A percentile compares a stretch with the other conserved stretches of the same genome.
Conservation (phyloP, 2,888 invertebrate genomes). For the Timandra comae region DNA sequence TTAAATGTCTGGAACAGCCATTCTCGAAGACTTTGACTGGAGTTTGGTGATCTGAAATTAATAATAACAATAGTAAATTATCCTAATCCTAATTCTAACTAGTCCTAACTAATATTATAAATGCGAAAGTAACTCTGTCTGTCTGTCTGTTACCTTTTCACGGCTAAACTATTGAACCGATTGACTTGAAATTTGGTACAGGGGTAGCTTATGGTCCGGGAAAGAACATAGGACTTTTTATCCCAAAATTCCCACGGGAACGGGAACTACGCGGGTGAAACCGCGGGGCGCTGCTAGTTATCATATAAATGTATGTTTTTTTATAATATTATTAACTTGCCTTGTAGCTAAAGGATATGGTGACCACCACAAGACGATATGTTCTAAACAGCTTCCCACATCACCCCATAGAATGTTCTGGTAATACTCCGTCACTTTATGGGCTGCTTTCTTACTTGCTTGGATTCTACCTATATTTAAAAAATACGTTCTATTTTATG, state of each 20-base stretch:
- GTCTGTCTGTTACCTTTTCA: too few species aligned
- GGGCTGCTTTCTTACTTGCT: conserved; percentile 77
- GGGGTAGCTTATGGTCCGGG: too few species aligned
- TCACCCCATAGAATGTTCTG: conserved; percentile 88
- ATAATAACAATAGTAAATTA: conserved; percentile 2
- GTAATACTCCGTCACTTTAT: conserved; percentile 82
- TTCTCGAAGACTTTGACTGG: conserved; percentile 80
- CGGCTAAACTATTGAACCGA: too few species aligned
- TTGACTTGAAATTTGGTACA: too few species aligned
- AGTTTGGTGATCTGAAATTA: conserved; percentile 72
- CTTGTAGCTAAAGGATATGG: conserved; percentile 82
- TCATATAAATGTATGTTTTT: background rate
- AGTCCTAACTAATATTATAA: too few species aligned
- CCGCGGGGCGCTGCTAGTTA: too few species aligned
- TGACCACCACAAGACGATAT: conserved; percentile 91
- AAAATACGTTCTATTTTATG: too few species aligned
- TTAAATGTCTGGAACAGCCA: conserved; percentile 79
- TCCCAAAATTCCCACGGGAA: too few species aligned
- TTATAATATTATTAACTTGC: conserved; percentile 25
- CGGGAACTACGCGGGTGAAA: too few species aligned
- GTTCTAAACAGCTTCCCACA: conserved; percentile 87
- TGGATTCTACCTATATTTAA: conserved; percentile 71
- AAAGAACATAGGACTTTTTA: too few species aligned
- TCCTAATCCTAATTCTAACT: too few species aligned
- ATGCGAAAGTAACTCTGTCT: too few species aligned